Conservation (phyloP, 2,888 invertebrate species). For the Balanococcus diminutus region DNA sequence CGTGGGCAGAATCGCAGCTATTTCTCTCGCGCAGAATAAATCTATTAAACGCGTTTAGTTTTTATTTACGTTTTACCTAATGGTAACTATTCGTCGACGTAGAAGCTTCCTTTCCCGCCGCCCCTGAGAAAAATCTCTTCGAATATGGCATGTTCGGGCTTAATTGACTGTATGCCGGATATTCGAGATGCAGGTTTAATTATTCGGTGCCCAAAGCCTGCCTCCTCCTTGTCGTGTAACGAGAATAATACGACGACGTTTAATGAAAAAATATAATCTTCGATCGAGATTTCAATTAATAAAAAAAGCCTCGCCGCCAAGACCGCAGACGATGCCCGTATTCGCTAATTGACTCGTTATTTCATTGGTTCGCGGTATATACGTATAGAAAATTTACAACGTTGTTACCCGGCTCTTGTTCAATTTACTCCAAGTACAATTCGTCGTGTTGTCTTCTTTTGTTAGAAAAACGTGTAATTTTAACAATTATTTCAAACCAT, state of each 20-base stretch:
- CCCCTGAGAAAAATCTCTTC: neutral
- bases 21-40: neutral
- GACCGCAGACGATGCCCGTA: neutral
- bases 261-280: constrained; percentile 5
- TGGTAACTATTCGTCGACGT: neutral
- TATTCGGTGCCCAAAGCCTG: neutral
- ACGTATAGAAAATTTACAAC: neutral
- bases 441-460: neutral
- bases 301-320: neutral
- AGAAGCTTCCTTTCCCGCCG: neutral
- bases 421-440: neutral
- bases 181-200: neutral
- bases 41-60: constrained; percentile 26
- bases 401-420: neutral
- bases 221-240: neutral
- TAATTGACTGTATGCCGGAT: neutral
- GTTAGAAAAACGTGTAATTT: neutral
- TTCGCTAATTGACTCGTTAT: neutral
- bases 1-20: constrained; percentile 11
- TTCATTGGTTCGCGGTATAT: neutral
- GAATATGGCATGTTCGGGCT: neutral
- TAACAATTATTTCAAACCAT: neutral
- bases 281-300: neutral
- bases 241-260: neutral
- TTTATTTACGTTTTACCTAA: neutral